Evolutionary conservation across 2,888 invertebrate species (phyloP), one percentile per base, ranked within the genome.

Genomic region (Gymnocheta viridis): DNA sequence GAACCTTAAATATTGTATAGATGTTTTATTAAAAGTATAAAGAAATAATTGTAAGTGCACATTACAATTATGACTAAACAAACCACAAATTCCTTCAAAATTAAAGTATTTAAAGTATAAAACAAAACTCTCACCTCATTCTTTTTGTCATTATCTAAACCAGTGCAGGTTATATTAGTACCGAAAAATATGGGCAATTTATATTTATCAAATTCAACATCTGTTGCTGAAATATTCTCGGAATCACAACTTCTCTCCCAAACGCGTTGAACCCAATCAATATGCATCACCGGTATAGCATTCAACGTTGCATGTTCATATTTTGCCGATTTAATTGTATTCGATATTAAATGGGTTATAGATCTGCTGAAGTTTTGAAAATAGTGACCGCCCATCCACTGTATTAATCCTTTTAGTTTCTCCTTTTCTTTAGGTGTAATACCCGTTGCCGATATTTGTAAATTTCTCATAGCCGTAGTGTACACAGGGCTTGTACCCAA

Each of bases 291-390:
- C 35, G 95, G 95, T 79, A 96, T 94, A 4, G 86, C 89, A 72
- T 89, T 89, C 4, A 91, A 83, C 0, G 89, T 89, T 2, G 91
- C 92, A 72, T 91, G 96, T 92, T 95, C 93, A 90, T 96, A 96
- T 91, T 97, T 97, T 76, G 94, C 94, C 0, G 96, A 96, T 82
- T 95, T 93, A 0, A 96, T 95, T 32, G 94, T 95, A 88, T 95
- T 95, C 1, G 97, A 96, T 2, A 98, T 93, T 22, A 98, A 93
- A 92, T 98, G 97, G 7, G 97, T 98, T 0, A 95, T 95, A 72
- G 94, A 93, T 32, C 93, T 93, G 10, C 94, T 94, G 62, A 96
- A 92, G 67, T 93, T 93, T 72, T 94, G 93, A 58, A 93, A 94
- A 88, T 94, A 96, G 54, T 94, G 92, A 0, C 96, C 97, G 29